phyloP scores from a whole-genome alignment of 2,113 vertebrate species.

The Chunga burmeisteri region DNA sequence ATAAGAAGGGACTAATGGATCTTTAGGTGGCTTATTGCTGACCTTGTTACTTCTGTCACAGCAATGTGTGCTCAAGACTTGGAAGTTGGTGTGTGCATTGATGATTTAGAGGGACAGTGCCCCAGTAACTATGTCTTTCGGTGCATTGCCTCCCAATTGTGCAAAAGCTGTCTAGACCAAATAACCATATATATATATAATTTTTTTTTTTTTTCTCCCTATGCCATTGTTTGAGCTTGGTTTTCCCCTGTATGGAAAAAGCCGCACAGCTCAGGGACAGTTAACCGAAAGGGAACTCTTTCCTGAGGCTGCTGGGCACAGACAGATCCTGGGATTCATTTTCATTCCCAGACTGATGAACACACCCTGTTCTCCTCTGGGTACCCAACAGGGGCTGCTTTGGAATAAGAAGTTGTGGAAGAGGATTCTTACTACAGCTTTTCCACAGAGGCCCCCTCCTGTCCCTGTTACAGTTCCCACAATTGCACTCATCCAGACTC shows the following conservation, averaged over 20 bases:
- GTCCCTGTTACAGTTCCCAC: constrained; percentile 41
- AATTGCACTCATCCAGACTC: background rate
- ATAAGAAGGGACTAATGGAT: background rate
- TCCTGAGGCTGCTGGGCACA: constrained; percentile 1
- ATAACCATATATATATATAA: background rate
- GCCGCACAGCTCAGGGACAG: background rate
- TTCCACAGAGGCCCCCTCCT: constrained; percentile 52
- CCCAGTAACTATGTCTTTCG: background rate
- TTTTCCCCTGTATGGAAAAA: background rate
- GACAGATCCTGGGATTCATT: constrained; percentile 29
- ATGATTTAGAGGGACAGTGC: background rate
- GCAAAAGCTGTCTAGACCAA: background rate
- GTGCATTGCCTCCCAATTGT: background rate
- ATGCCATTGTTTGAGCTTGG: background rate
- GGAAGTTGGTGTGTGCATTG: background rate
- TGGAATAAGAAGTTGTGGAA: constrained; percentile 62
- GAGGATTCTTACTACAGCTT: constrained; percentile 41
- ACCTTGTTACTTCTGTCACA: background rate
- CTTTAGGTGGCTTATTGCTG: background rate
- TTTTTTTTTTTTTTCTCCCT: background rate
- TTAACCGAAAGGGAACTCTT: background rate
- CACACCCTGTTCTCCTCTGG: constrained; percentile 28
- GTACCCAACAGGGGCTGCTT: constrained; percentile 32
- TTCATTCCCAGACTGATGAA: background rate
- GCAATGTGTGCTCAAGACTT: background rate